Evolutionary conservation across 2,797 vertebrate species (phyloP), one percentile per base, ranked within the genome.

Genomic region (Sebastes iracundus): DNA sequence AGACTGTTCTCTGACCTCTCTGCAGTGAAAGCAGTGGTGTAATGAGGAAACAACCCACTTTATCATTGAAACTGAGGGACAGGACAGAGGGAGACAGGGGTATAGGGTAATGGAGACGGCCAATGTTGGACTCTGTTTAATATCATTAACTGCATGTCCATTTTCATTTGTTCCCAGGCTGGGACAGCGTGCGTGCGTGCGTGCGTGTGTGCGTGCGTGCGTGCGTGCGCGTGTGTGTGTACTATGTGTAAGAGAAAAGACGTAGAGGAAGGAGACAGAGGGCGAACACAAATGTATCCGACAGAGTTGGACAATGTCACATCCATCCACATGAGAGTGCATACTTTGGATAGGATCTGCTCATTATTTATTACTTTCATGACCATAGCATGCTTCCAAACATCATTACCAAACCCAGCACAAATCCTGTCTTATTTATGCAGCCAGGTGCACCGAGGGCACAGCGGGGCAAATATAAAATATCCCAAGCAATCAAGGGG

Each of bases 81-180:
- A 77, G 69, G 78, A 80, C 73, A 38, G 58, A 80, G 35, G 74
- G 82, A 87, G 59, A 86, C 81, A 61, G 74, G 86, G 75, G 75
- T 30, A 81, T 52, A 86, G 81, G 86, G 65, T 79, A 81, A 83
- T 25, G 33, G 89, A 86, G 83, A 87, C 85, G 77, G 80, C 79
- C 79, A 83, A 52, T 73, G 75, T 79, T 84, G 59, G 75, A 80
- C 72, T 86, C 69, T 35, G 72, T 90, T 91, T 91, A 95, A 93
- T 90, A 87, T 80, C 27, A 59, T 91, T 91, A 90, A 88, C 85
- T 84, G 68, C 81, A 69, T 91, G 92, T 92, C 88, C 85, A 84
- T 84, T 90, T 88, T 84, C 81, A 90, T 92, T 88, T 90, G 75
- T 72, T 81, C 74, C 70, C 23, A 66, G 72, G 52, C 23, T 33